Percentiles rank a stretch among this genome's conserved stretches.
phyloP scores from a whole-genome alignment of 2,797 vertebrate genomes.

The Cheirogaleus major region DNA sequence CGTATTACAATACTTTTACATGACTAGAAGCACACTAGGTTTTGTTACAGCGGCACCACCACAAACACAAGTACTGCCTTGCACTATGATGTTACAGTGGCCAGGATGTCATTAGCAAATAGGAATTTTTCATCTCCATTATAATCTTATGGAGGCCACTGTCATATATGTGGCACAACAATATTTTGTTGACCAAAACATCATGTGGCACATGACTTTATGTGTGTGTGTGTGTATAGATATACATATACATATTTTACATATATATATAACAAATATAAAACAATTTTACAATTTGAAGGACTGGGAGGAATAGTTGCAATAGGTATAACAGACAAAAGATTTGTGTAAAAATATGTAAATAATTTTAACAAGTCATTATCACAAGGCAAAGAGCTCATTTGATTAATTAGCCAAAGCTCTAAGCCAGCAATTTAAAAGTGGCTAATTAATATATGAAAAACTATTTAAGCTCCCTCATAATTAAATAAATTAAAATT shows the following conservation, averaged over 20 bases:
- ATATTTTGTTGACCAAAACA: background rate
- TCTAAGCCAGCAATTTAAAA: background rate
- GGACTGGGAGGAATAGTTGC: background rate
- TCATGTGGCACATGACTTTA: background rate
- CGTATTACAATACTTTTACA: background rate
- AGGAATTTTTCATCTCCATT: background rate
- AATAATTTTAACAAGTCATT: background rate
- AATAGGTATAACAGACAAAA: background rate
- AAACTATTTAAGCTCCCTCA: background rate
- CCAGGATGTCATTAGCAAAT: background rate
- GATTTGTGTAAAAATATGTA: background rate
- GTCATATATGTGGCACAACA: background rate
- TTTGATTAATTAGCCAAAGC: slow-evolving; percentile 44
- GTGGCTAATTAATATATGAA: slow-evolving; percentile 6
- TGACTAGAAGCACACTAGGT: background rate
- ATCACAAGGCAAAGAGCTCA: background rate
- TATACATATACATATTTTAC: background rate
- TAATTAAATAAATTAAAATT: slow-evolving; percentile 49
- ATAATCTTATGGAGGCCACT: background rate
- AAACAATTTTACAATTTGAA: background rate
- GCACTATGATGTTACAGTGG: background rate
- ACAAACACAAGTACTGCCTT: background rate
- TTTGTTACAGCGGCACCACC: background rate
- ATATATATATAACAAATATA: background rate
- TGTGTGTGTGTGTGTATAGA: background rate